Base-by-base conservation (phyloP, 2,888 invertebrate genomes). In the Taphrorychus bicolor region DNA sequence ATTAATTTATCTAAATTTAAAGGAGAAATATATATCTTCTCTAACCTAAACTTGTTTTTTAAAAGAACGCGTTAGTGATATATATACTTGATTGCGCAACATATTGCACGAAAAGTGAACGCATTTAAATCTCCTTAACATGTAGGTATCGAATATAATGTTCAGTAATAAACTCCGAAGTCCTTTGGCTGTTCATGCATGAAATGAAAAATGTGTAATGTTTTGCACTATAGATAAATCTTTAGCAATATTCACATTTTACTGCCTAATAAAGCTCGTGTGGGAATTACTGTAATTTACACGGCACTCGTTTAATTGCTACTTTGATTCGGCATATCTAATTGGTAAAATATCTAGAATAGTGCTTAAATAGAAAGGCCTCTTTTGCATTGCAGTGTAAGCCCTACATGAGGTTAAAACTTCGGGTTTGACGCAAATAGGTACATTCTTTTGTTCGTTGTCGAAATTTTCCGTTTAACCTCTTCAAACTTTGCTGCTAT, bases 111-210 rank as follows among this genome's bases (percentile, higher is more conserved):
- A 32, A 32, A 32, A 32, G 32, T 32, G 32, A 45, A 45, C 45
- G 45, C 45, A 45, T 45, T 45, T 17, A 45, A 45, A 45, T 45
- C 14, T 45, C 45, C 14, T 14, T 17, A 45, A 45, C 11, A 16
- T 45, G 45, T 45, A 32, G 11, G 32, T 32, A 32, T n/a, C n/a
- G n/a, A n/a, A 32, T 45, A 2, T n/a, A 14, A 45, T 17, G 14
- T 45, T 45, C 45, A 32, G 32, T 9, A 32, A 11, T 32, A 32
- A 32, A 3, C 32, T 45, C 16, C 45, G 45, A 14, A 16, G 45
- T 45, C 45, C 45, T 5, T 14, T 45, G 4, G 16, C 17, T 45
- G 45, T 45, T 45, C 45, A 45, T 45, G 45, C 45, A 45, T 45
- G 45, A 45, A 45, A 14, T 16, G 17, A 45, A 45, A 45, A 45